Conservation (phyloP, 2,888 invertebrate species). For the Rotaria macrura region DNA sequence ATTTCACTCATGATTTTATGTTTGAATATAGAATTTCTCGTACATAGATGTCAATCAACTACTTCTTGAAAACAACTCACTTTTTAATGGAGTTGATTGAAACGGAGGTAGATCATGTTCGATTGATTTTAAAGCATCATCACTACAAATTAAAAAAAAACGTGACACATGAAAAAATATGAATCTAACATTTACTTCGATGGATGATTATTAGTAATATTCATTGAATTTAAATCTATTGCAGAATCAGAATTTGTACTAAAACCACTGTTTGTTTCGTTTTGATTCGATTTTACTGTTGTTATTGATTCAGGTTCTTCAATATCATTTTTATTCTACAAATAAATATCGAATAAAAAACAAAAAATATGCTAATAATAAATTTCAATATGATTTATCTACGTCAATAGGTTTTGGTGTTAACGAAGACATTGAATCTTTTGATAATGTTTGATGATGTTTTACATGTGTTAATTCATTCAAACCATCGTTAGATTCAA, state of each 20-base stretch:
- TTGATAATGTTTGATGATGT: background rate
- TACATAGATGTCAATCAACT: too few species aligned
- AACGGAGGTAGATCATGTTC: background rate
- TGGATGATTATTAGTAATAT: background rate
- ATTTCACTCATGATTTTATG: too few species aligned
- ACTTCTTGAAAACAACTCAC: background rate
- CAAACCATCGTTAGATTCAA: background rate
- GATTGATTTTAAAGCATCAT: background rate
- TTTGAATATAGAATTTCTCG: too few species aligned
- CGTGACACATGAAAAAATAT: background rate
- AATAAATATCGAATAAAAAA: background rate
- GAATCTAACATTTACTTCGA: background rate
- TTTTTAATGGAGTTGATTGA: slow-evolving; percentile 15
- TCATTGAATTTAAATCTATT: background rate
- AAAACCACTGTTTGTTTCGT: background rate
- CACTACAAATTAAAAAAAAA: background rate
- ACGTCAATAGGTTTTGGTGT: background rate
- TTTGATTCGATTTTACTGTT: background rate
- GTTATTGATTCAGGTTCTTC: background rate
- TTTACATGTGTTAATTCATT: too few species aligned
- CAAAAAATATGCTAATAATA: too few species aligned
- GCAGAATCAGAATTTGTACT: slow-evolving; percentile 20
- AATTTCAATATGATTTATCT: background rate
- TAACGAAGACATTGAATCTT: background rate
- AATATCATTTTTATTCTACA: background rate